phyloP scores from a whole-genome alignment of 2,888 invertebrate genomes.

The Sminthurides aquaticus region DNA sequence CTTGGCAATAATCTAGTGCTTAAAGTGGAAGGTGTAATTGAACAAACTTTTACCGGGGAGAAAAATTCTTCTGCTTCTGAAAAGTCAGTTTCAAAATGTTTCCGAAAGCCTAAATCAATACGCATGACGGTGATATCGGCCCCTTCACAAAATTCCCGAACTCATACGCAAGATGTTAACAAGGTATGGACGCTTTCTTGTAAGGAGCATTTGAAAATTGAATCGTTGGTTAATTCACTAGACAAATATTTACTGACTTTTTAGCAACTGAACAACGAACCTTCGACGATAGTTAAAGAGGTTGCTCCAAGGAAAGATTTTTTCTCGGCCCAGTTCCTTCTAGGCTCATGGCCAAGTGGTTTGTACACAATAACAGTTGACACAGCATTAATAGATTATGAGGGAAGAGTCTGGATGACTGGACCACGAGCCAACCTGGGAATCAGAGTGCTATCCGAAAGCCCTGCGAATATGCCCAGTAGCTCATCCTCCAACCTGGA shows the following conservation, averaged over 20 bases:
- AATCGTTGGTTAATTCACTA: no score
- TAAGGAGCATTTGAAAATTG: no score
- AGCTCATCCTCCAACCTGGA: background rate
- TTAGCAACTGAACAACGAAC: slow-evolving; percentile 27
- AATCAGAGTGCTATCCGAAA: slow-evolving; percentile 65
- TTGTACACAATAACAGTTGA: slow-evolving; percentile 62
- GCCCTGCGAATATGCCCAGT: slow-evolving; percentile 14
- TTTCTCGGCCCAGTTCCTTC: slow-evolving; percentile 83
- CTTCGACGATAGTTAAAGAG: slow-evolving; percentile 40
- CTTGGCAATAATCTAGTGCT: slow-evolving; percentile 78
- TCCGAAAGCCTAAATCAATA: slow-evolving; percentile 41
- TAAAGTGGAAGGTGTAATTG: slow-evolving; percentile 87
- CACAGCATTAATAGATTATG: slow-evolving; percentile 75
- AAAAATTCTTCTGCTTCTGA: background rate
- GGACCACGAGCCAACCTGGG: slow-evolving; percentile 71
- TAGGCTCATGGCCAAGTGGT: slow-evolving; percentile 56
- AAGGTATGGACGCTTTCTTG: no score
- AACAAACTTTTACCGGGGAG: slow-evolving; percentile 49
- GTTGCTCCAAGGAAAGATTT: slow-evolving; percentile 88
- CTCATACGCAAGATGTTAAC: slow-evolving; percentile 26
- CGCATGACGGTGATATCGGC: slow-evolving; percentile 38
- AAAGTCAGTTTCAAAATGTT: slow-evolving; percentile 13
- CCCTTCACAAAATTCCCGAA: slow-evolving; percentile 29
- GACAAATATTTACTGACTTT: background rate
- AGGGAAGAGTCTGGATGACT: slow-evolving; percentile 80